These are phyloP conservation scores for Mesorhabditis spiculigera DNA, from an alignment of 2,888 invertebrate species.

Conservation along the genomic window DNA sequence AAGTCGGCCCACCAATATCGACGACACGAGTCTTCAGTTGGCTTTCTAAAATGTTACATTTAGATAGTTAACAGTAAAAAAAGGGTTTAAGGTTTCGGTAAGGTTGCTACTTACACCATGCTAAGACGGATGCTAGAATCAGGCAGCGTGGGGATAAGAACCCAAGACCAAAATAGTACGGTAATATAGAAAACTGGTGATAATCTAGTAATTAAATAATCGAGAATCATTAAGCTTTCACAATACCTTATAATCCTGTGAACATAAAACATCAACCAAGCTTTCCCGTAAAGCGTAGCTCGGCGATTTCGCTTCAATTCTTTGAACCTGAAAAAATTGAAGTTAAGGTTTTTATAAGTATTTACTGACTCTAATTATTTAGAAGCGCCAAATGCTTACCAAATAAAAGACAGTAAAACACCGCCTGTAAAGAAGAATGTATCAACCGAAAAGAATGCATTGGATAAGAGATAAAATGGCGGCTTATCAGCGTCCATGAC, in stretches of 20 bases:
- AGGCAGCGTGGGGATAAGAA: slow-evolving; percentile 11
- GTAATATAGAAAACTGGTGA: slow-evolving; percentile 19
- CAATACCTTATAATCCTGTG: not conserved
- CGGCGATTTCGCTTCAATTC: not conserved
- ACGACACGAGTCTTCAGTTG: slow-evolving; percentile 11
- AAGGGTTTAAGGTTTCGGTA: too few relatives aligned
- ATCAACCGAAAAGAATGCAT: slow-evolving; percentile 5
- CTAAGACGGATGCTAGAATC: too few relatives aligned
- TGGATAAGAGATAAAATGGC: not conserved
- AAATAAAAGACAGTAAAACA: not conserved
- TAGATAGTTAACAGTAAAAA: too few relatives aligned
- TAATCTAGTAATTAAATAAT: slow-evolving; percentile 17
- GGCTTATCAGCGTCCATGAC: not conserved
- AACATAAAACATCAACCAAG: slow-evolving; percentile 8
- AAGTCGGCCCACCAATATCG: slow-evolving; percentile 21
- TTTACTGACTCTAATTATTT: too few relatives aligned
- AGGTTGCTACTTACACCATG: too few relatives aligned
- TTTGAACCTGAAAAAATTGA: not conserved
- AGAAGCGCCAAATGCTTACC: too few relatives aligned
- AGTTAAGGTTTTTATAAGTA: too few relatives aligned
- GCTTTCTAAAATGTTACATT: too few relatives aligned
- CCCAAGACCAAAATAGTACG: slow-evolving; percentile 22
- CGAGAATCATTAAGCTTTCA: too few relatives aligned
- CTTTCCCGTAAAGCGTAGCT: not conserved
- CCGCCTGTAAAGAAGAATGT: slow-evolving; percentile 8